Evolutionary conservation across 2,888 invertebrate species (phyloP), one percentile per base, ranked within the genome.

Genomic region (Eudasyphora cyanicolor): DNA sequence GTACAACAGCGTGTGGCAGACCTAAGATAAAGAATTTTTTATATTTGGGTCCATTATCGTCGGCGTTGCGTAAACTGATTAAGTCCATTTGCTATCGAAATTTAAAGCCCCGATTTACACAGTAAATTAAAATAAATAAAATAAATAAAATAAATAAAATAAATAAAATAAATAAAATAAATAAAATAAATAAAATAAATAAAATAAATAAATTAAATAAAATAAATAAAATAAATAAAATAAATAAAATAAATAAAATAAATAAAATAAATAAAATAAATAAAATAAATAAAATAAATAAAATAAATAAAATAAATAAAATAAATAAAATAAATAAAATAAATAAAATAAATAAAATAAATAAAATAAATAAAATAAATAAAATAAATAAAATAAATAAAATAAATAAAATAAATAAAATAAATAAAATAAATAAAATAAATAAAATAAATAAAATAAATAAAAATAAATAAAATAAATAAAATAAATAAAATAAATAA

Each of bases 241-340:
- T 5, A 4, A 54, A 12, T 8, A 24, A 54, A 21, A 8, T 24
- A 21, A 12, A 21, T 2, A 6, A 6, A 54, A 24, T 21, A 6
- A 54, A 21, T 21, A 24, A 24, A 6, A 24, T 54, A 54, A 54
- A 24, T 17, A 54, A 4, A 24, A 24, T 21, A 6, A 54, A 7
- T 21, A 54, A 24, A 5, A 54, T 24, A 54, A 54, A 54, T 17
- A 54, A 8, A 54, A 24, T 21, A 5, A 24, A 21, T 21, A 54
- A 54, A 8, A 64, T 64, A 64, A 64, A 64, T 27, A 64, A 17
- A 64, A 19, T 29, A 8, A 32, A 10, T 29, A 32, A 64, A 6
- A 64, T 54, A 54, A 54, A 54, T 17, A 64, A 10, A n/a, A 64
- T 10, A 64, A 8, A 64, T 64, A 64, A 64, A 32, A 6, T 29